Evolutionary conservation across 2,113 vertebrate genomes (phyloP).

Genomic region (Macrotis lagotis): DNA sequence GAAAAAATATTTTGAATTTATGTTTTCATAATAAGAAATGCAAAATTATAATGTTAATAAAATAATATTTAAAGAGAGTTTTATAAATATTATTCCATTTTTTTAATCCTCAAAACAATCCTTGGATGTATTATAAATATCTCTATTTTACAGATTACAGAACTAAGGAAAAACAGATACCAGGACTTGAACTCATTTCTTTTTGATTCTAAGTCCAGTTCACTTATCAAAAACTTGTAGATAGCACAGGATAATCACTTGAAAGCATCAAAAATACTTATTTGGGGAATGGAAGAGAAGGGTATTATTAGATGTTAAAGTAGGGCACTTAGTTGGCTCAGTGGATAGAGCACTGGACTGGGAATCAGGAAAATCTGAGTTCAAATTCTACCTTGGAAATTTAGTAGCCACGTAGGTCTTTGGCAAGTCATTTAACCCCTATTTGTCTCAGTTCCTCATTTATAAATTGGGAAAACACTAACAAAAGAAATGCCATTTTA

Average conservation of each 20-base stretch:
- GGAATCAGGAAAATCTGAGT: neutral
- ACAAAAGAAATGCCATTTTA: no score
- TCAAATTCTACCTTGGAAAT: neutral
- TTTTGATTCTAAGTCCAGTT: neutral
- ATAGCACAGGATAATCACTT: no score
- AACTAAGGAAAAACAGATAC: no score
- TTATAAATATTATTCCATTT: neutral
- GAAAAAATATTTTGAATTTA: neutral
- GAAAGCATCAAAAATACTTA: no score
- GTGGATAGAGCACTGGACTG: no score
- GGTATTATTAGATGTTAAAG: no score
- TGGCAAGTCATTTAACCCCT: neutral
- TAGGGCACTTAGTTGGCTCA: no score
- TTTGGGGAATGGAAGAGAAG: no score
- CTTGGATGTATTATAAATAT: neutral
- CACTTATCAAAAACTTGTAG: no score
- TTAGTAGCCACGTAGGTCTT: no score
- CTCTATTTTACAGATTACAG: neutral
- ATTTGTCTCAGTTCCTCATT: no score
- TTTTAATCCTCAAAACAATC: neutral
- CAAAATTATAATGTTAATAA: neutral
- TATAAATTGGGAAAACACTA: no score
- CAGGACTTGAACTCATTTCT: neutral
- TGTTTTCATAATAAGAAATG: neutral
- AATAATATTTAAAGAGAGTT: neutral